Evolutionary conservation across 2,113 vertebrate species (phyloP).

Genomic region (Myiagra hebetior): DNA sequence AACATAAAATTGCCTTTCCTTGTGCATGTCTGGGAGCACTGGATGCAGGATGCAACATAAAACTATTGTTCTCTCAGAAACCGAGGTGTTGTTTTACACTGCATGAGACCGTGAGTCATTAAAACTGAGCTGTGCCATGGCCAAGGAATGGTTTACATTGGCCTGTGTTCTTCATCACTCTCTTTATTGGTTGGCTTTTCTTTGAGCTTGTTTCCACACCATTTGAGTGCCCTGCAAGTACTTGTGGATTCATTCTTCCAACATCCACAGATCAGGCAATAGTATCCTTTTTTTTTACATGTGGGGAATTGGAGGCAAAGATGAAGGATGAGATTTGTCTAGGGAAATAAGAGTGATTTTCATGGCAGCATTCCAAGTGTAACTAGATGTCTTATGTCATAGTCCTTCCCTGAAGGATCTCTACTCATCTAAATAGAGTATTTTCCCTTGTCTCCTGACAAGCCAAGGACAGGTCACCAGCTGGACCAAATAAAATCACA

Average conservation of each 20-base stretch:
- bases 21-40: background rate
- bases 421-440: background rate
- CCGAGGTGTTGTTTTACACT: background rate
- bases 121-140: background rate
- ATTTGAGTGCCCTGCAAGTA: background rate
- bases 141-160: background rate
- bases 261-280: background rate
- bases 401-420: background rate
- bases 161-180: background rate
- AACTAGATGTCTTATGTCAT: slow-evolving; percentile 16
- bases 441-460: background rate
- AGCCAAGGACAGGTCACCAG: slow-evolving; percentile 4
- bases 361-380: background rate
- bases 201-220: background rate
- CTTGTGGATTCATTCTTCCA: background rate
- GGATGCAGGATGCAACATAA: background rate
- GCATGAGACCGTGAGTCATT: background rate
- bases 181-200: background rate
- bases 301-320: background rate
- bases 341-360: background rate
- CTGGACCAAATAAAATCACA: background rate
- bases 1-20: background rate
- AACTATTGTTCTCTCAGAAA: background rate
- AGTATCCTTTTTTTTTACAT: rapidly evolving
- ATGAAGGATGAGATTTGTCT: background rate